Evolutionary conservation across 2,797 vertebrate species (phyloP), one percentile per base, ranked within the genome.

Genomic region (Fratercula arctica): DNA sequence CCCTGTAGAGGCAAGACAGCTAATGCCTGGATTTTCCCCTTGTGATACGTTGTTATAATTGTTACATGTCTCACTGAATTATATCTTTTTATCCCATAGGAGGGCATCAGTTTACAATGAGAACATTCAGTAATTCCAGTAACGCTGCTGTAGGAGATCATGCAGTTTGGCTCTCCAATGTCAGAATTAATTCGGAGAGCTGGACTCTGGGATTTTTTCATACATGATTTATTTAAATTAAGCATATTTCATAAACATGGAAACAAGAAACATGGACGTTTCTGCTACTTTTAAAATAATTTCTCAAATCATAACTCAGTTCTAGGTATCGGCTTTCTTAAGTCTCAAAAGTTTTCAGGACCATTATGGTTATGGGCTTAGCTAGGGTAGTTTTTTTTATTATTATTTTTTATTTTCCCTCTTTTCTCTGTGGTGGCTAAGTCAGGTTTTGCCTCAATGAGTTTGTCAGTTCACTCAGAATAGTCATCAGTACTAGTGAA

Each of bases 41-140:
- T 85, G 57, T 69, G 66, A 66, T 43, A 73, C 33, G 33, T 64
- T 59, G 18, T 59, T 66, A 39, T 54, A 91, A 88, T 50, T 83
- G n/a, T 61, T 83, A 79, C 60, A 79, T 13, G 54, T 70, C 51
- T 74, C 41, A 74, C 20, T 64, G 67, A 95, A 81, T 90, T 46
- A 33, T 46, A 80, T 70, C 11, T 48, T 93, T 90, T 90, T 92
- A 90, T 94, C 84, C 86, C 81, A 75, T 83, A 70, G 70, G 63
- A 96, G 63, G 59, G 67, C 86, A 95, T 90, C 77, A 66, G 57
- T 92, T 94, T 61, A 64, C 39, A 39, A 61, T 6, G 21, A 90
- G 35, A 89, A 87, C 33, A 21, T 57, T 75, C 29, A 64, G 41
- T 70, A 80, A 50, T 74, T 88, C 53, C 64, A 85, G 37, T 54